phyloP scores from a whole-genome alignment of 1,140 invertebrate genomes.

The Platyscapa corneri region DNA sequence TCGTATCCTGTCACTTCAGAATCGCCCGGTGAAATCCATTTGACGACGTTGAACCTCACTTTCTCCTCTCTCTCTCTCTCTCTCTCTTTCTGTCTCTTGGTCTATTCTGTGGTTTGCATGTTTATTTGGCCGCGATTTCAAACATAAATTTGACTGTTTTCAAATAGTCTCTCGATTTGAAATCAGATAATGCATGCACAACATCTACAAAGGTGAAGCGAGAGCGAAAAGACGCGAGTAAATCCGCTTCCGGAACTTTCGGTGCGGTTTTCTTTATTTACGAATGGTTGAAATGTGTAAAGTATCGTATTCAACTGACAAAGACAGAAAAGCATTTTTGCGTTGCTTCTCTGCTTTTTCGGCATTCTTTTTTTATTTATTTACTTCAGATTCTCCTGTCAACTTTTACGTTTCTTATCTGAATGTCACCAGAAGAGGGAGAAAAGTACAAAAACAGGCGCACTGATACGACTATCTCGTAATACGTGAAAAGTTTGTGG shows the following conservation, averaged over 20 bases:
- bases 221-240: background rate
- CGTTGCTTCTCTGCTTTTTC: background rate
- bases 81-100: background rate
- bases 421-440: background rate
- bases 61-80: background rate
- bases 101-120: background rate
- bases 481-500: constrained; percentile 44
- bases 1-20: constrained; percentile 48
- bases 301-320: no score
- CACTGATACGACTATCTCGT: background rate
- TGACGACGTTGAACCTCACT: constrained; percentile 5
- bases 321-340: no score
- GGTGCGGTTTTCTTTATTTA: background rate
- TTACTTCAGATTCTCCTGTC: constrained; percentile 10
- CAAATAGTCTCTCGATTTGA: constrained; percentile 4
- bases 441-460: constrained; percentile 14
- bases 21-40: constrained; percentile 18
- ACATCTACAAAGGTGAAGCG: background rate
- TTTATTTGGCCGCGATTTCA: constrained; percentile 41
- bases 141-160: constrained; percentile 50
- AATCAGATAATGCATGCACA: constrained; percentile 42
- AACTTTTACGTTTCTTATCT: background rate
- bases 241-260: constrained; percentile 42
- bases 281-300: background rate
- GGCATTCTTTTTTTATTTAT: background rate